Conservation (phyloP, 2,113 vertebrate species). For the Cyanoderma ruficeps region DNA sequence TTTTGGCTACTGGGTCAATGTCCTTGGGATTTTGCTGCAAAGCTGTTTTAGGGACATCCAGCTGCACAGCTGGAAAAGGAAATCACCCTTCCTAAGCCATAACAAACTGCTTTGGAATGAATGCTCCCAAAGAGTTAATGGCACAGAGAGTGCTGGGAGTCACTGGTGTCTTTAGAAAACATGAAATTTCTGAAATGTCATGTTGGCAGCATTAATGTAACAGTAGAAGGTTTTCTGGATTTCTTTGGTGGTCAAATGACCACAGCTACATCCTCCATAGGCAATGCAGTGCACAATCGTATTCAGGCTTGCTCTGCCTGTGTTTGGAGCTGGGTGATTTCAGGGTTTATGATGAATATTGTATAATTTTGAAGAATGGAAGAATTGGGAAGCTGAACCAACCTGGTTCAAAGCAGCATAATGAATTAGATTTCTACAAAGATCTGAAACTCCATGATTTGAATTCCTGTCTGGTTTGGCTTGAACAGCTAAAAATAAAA, state of each 20-base stretch:
- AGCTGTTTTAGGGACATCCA: neutral
- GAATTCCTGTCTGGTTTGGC: neutral
- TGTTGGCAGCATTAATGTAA: neutral
- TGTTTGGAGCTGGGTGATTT: neutral
- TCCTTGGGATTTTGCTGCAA: neutral
- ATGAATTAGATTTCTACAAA: neutral
- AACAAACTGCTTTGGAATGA: neutral
- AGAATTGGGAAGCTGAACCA: neutral
- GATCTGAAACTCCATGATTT: accelerated
- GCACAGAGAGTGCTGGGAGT: neutral
- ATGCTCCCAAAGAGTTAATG: neutral
- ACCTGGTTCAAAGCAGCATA: neutral
- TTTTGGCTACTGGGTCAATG: neutral
- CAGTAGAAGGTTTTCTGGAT: neutral
- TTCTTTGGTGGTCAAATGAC: neutral
- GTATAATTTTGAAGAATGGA: neutral
- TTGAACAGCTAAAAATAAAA: neutral
- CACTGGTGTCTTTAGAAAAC: neutral
- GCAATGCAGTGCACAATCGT: too few species aligned
- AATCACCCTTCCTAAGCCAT: neutral
- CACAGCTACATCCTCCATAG: neutral
- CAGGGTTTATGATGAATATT: neutral
- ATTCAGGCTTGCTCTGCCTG: neutral
- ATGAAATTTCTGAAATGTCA: neutral
- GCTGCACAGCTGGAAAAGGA: neutral